phyloP scores from a whole-genome alignment of 2,888 invertebrate species.

The Amorpha juglandis region DNA sequence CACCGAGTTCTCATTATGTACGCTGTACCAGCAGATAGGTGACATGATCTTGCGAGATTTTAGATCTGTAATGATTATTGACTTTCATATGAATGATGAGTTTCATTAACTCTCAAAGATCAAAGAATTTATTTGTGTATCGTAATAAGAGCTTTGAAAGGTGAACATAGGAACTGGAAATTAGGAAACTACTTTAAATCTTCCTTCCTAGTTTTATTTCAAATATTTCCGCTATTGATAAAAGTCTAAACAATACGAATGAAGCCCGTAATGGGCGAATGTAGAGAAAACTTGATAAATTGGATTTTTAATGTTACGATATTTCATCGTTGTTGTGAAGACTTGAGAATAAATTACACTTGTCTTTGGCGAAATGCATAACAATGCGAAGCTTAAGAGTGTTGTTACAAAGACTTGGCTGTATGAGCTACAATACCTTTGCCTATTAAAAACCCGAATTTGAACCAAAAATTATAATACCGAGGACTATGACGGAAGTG shows the following conservation, averaged over 20 bases:
- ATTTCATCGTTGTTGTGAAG: no score
- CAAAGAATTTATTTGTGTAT: background rate
- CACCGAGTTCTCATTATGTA: background rate
- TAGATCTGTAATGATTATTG: background rate
- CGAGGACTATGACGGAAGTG: no score
- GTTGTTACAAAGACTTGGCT: no score
- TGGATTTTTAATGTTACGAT: no score
- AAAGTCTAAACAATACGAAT: background rate
- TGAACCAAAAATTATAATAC: no score
- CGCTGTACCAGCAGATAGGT: conserved; percentile 7
- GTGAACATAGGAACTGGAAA: background rate
- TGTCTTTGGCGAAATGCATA: no score
- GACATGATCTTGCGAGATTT: background rate
- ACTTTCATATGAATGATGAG: background rate
- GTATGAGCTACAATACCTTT: no score
- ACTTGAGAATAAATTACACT: no score
- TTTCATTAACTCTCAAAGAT: no score
- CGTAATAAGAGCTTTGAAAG: background rate
- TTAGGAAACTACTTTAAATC: background rate
- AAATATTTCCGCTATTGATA: background rate
- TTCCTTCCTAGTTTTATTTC: conserved; percentile 2
- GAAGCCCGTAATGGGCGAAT: background rate
- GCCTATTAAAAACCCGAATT: no score
- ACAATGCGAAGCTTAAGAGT: no score
- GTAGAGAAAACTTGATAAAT: background rate